Conservation (phyloP, 2,888 invertebrate genomes). For the Empis livida region DNA sequence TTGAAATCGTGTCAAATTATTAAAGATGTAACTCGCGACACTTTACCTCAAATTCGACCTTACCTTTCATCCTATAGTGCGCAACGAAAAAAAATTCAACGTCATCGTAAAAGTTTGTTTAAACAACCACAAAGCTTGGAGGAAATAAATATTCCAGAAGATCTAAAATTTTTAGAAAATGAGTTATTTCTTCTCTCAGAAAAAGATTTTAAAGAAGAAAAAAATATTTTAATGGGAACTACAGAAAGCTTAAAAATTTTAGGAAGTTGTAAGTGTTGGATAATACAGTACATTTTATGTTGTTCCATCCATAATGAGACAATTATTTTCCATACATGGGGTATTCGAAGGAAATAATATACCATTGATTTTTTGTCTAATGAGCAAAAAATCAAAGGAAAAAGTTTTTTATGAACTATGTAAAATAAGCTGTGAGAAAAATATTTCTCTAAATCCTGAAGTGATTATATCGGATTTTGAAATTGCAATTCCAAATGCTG, state of each 20-base stretch:
- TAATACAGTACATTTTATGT: background rate
- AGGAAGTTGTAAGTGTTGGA: background rate
- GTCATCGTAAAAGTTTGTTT: background rate
- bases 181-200: background rate
- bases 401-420: background rate
- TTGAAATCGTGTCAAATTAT: background rate
- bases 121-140: background rate
- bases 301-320: background rate
- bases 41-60: too few relatives aligned
- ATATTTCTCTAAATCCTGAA: background rate
- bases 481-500: background rate
- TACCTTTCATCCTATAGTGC: too few relatives aligned
- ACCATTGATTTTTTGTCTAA: background rate
- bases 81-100: too few relatives aligned
- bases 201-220: background rate
- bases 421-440: background rate
- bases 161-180: background rate
- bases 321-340: background rate
- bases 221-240: background rate
- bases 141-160: background rate
- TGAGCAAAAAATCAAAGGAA: background rate
- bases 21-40: too few relatives aligned
- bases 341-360: background rate
- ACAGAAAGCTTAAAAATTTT: background rate
- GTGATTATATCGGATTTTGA: background rate